phyloP scores from a whole-genome alignment of 2,797 vertebrate species.

The Picus viridis region DNA sequence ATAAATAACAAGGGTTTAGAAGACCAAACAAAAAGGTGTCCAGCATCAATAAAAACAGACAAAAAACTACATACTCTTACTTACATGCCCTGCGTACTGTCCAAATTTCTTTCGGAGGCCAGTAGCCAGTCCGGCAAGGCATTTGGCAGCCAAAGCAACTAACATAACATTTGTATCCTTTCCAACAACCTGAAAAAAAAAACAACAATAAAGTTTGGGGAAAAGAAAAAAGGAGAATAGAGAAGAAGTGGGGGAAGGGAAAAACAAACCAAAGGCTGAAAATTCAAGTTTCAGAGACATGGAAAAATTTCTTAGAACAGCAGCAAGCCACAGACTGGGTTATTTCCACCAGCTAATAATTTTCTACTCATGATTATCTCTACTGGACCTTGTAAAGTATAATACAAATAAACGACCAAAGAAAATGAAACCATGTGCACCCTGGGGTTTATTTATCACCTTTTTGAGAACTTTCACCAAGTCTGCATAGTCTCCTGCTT shows the following conservation, averaged over 20 bases:
- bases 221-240: too few species aligned
- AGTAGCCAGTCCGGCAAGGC: conserved; percentile 88
- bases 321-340: neutral
- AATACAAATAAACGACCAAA: neutral
- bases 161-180: conserved; percentile 99
- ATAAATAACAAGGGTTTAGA: neutral
- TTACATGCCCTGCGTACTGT: conserved; percentile 93
- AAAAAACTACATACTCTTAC: conserved; percentile 60
- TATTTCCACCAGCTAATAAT: neutral
- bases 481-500: conserved; percentile 94
- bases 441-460: conserved; percentile 73
- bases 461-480: conserved; percentile 95
- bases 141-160: conserved; percentile 95
- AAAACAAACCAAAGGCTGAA: neutral
- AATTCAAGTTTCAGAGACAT: neutral
- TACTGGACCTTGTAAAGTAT: neutral
- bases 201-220: neutral
- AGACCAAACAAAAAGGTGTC: too few species aligned
- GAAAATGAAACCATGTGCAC: fast-evolving
- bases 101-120: conserved; percentile 98
- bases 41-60: neutral
- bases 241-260: neutral
- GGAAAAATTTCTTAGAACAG: neutral
- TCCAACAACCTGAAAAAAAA: conserved; percentile 88
- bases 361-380: neutral